phyloP scores from a whole-genome alignment of 2,888 invertebrate species.

The Drosophila buzzatii region DNA sequence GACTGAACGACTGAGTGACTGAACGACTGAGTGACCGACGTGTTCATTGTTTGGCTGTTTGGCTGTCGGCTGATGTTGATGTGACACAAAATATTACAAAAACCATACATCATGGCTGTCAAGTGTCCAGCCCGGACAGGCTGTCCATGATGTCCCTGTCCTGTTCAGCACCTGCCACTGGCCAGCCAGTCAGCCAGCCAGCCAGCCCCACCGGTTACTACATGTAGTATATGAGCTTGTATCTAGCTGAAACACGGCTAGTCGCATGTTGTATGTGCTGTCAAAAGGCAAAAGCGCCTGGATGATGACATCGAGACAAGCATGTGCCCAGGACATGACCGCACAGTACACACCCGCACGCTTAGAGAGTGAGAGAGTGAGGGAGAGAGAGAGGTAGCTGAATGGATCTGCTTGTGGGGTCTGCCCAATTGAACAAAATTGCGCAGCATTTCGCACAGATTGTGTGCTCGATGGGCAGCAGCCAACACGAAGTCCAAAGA shows the following conservation, averaged over 20 bases:
- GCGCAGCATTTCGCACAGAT: constrained; percentile 54
- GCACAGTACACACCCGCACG: constrained; percentile 21
- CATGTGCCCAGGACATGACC: constrained; percentile 56
- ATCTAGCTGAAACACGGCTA: constrained; percentile 29
- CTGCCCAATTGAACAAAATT: constrained; percentile 49
- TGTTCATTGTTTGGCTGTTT: constrained; percentile 38
- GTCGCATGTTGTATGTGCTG: constrained; percentile 21
- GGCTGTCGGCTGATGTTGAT: constrained; percentile 59
- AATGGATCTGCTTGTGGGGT: constrained; percentile 10
- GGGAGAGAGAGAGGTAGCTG: constrained; percentile 1
- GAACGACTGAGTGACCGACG: constrained; percentile 26
- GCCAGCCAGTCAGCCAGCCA: background rate
- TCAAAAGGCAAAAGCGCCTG: constrained; percentile 53
- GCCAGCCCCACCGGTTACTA: background rate
- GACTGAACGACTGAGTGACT: constrained; percentile 11
- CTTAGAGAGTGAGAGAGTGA: background rate
- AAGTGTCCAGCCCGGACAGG: constrained; percentile 2
- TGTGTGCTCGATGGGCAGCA: constrained; percentile 41
- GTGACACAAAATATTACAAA: constrained; percentile 77
- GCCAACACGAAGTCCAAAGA: constrained; percentile 13
- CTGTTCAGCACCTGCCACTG: constrained; percentile 6
- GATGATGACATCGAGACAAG: constrained; percentile 62
- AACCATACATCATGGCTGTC: constrained; percentile 74
- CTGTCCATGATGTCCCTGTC: constrained; percentile 8
- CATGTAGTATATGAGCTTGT: constrained; percentile 33